phyloP scores from a whole-genome alignment of 2,888 invertebrate species.

The Trichogramma dendrolimi region DNA sequence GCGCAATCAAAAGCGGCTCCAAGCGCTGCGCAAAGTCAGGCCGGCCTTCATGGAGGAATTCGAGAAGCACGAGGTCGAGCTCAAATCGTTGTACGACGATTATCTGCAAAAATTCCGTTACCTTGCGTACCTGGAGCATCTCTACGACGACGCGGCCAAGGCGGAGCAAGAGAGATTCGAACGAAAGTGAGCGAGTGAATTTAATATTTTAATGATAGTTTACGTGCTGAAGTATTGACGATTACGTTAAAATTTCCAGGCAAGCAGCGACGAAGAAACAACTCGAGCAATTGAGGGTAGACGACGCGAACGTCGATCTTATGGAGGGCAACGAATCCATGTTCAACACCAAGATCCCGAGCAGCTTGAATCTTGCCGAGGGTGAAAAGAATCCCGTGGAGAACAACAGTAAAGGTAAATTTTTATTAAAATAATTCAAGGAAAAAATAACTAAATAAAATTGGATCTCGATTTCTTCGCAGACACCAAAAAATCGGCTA shows the following conservation, averaged over 20 bases:
- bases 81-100: conserved; percentile 78
- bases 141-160: conserved; percentile 76
- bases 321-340: conserved; percentile 51
- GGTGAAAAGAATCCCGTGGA: conserved; percentile 39
- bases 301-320: conserved; percentile 55
- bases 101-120: conserved; percentile 87
- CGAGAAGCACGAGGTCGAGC: conserved; percentile 78
- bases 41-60: conserved; percentile 97
- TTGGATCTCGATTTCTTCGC: not conserved
- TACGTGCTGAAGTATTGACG: too few relatives aligned
- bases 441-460: conserved; percentile 1
- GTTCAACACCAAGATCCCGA: conserved; percentile 46
- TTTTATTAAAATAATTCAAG: conserved; percentile 1
- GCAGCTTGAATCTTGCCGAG: conserved; percentile 38
- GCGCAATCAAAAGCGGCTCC: conserved; percentile 86
- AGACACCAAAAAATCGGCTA: conserved; percentile 40
- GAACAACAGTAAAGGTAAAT: conserved; percentile 33
- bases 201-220: not conserved
- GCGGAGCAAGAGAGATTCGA: conserved; percentile 74
- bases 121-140: conserved; percentile 81
- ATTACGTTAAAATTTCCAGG: conserved; percentile 27
- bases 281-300: conserved; percentile 57
- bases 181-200: conserved; percentile 56
- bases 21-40: conserved; percentile 90
- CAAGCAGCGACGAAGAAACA: conserved; percentile 56